Evolutionary conservation across 2,113 vertebrate genomes (phyloP).

Genomic region (Ptilonorhynchus violaceus): DNA sequence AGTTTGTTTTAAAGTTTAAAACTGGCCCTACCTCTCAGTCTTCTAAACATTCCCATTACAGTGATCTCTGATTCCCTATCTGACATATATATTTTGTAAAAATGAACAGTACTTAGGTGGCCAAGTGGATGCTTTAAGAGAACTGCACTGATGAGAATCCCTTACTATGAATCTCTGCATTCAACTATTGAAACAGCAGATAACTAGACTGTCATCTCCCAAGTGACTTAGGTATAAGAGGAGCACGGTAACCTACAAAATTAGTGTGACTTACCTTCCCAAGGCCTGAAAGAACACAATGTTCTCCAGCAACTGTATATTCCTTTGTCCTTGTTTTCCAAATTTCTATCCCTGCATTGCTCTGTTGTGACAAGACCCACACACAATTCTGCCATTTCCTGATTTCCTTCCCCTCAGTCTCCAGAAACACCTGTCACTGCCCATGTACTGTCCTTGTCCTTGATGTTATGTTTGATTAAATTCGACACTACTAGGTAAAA

Average conservation of each 20-base stretch:
- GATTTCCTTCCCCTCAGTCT: not conserved
- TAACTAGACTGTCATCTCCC: not conserved
- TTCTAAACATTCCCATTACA: not conserved
- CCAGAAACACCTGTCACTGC: not conserved
- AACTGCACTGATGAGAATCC: not conserved
- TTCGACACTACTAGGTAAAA: not conserved
- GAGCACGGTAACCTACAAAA: not conserved
- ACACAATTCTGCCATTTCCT: accelerated
- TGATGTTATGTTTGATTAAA: not conserved
- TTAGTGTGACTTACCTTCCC: not conserved
- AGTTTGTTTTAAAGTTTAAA: not conserved
- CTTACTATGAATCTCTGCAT: not conserved
- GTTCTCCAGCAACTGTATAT: not conserved
- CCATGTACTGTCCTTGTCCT: not conserved
- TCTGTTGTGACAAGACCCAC: not conserved
- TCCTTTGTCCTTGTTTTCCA: not conserved
- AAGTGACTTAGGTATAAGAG: not conserved
- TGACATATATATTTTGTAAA: not conserved
- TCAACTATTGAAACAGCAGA: not conserved
- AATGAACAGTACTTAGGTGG: not conserved
- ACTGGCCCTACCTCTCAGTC: not conserved
- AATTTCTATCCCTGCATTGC: not conserved
- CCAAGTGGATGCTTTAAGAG: not conserved
- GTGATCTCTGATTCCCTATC: not conserved
- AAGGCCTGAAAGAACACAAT: not conserved